phyloP scores from a whole-genome alignment of 1,140 invertebrate species.

The Ceratosolen solmsi region DNA sequence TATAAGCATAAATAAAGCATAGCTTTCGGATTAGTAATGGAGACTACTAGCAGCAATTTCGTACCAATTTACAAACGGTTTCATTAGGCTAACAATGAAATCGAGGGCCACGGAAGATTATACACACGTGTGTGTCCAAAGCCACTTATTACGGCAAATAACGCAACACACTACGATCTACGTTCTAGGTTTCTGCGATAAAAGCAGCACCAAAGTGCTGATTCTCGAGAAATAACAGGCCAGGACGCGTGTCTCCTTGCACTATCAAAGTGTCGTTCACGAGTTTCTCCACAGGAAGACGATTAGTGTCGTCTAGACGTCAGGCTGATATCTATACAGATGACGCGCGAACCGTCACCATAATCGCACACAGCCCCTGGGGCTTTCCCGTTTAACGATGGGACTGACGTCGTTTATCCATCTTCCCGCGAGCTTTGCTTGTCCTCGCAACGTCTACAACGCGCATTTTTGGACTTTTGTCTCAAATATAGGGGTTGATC shows the following conservation, averaged over 20 bases:
- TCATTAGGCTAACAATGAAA: background rate
- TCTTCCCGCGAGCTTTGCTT: background rate
- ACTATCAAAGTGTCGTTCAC: conserved; percentile 31
- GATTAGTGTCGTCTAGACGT: conserved; percentile 27
- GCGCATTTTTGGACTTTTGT: background rate
- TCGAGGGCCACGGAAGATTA: background rate
- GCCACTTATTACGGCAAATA: conserved; percentile 14
- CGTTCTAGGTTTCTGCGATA: background rate
- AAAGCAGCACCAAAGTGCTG: background rate
- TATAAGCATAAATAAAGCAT: too few relatives aligned
- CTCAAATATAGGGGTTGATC: background rate
- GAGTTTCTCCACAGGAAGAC: background rate
- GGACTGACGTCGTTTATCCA: background rate
- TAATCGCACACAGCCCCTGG: background rate
- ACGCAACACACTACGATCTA: background rate
- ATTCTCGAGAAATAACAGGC: conserved; percentile 29
- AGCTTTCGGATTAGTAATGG: too few relatives aligned
- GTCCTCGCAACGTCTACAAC: background rate
- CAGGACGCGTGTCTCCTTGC: background rate
- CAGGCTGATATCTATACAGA: background rate
- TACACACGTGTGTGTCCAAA: background rate
- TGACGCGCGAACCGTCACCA: background rate
- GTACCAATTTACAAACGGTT: background rate
- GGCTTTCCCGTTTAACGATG: background rate
- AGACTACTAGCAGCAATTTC: too few relatives aligned